Percentiles rank a stretch among this genome's conserved stretches.
These are phyloP conservation scores for Tribolium madens DNA, from an alignment of 1,140 invertebrate species.

Conservation along the genomic window DNA sequence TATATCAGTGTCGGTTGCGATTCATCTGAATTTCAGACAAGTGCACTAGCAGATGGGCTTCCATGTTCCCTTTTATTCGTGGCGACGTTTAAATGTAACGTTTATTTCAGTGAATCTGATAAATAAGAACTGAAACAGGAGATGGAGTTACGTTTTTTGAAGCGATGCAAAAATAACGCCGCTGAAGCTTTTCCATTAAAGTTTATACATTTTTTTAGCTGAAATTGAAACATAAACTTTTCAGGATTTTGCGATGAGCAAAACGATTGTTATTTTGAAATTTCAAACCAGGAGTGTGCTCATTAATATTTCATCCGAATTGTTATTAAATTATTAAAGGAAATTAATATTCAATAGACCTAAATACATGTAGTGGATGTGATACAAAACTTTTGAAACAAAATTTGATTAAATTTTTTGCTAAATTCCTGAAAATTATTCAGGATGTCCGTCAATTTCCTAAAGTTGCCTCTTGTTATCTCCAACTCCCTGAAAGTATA, in stretches of 20 bases:
- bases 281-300: too few species aligned
- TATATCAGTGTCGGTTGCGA: constrained; percentile 7
- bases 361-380: too few species aligned
- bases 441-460: not conserved
- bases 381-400: too few species aligned
- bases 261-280: too few species aligned
- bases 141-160: not conserved
- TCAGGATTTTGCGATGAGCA: too few species aligned
- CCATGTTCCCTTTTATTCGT: not conserved
- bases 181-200: constrained; percentile 4
- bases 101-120: constrained; percentile 15
- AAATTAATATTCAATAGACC: too few species aligned
- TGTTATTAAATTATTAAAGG: too few species aligned
- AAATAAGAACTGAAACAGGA: not conserved
- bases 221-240: not conserved
- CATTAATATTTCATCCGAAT: too few species aligned
- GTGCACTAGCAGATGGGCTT: constrained; percentile 5
- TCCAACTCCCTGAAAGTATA: not conserved
- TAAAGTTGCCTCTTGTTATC: not conserved
- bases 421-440: not conserved
- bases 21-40: constrained; percentile 20
- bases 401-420: too few species aligned
- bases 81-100: constrained; percentile 14
- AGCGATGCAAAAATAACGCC: not conserved
- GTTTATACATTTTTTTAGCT: not conserved